Percentiles rank a stretch among this genome's conserved stretches.
These are phyloP conservation scores for Lucilia cuprina DNA, from an alignment of 1,140 invertebrate genomes.

Conservation along the genomic window DNA sequence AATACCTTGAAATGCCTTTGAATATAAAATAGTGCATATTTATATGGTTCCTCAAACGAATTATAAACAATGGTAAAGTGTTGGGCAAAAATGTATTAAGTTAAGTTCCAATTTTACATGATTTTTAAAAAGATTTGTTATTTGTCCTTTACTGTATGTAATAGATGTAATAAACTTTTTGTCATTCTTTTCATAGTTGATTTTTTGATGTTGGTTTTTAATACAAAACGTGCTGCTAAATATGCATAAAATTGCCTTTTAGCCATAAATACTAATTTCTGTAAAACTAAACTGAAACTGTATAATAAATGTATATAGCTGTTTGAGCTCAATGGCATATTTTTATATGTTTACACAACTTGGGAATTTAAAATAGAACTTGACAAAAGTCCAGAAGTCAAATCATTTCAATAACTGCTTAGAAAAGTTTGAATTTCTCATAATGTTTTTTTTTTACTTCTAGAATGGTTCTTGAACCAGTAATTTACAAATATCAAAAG, in stretches of 20 bases:
- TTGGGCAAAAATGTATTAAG: not conserved
- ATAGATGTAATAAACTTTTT: not conserved
- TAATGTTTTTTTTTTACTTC: too few species aligned
- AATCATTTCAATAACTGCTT: too few species aligned
- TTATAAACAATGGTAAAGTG: not conserved
- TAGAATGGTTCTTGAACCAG: too few species aligned
- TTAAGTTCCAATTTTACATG: not conserved
- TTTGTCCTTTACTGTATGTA: not conserved
- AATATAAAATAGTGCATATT: not conserved
- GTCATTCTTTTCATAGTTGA: not conserved
- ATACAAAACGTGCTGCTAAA: constrained; percentile 13
- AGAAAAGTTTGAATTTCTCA: too few species aligned
- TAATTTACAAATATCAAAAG: too few species aligned
- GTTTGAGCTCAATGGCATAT: not conserved
- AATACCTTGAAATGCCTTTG: not conserved
- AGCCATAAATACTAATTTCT: not conserved
- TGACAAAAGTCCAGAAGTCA: not conserved
- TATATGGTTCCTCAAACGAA: not conserved
- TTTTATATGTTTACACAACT: not conserved
- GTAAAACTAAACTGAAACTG: too few species aligned
- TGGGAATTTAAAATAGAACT: not conserved
- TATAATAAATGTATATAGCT: not conserved
- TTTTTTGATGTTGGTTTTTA: not conserved
- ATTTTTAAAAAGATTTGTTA: too few species aligned
- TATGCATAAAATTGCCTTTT: constrained; percentile 14